Percentiles rank a stretch among this genome's conserved stretches.
Conservation (phyloP, 2,113 vertebrate species). For the Cricetomys ansorgei region DNA sequence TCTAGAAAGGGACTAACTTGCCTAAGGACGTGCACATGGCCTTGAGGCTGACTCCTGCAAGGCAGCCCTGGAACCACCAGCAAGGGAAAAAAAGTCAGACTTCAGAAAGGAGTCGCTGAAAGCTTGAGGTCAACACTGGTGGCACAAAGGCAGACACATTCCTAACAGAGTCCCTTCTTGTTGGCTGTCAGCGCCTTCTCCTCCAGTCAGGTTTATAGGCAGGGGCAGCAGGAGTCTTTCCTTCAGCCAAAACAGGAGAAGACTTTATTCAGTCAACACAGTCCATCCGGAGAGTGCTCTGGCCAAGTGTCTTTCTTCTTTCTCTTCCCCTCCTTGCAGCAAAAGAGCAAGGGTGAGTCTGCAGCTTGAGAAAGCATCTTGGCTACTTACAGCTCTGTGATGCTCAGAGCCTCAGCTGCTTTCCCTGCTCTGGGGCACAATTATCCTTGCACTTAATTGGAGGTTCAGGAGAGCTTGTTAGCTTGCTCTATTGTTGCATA, state of each 20-base stretch:
- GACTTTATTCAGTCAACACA: not conserved
- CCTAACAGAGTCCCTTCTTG: not conserved
- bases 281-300: constrained; percentile 1
- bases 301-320: not conserved
- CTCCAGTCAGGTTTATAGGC: not conserved
- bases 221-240: not conserved
- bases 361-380: constrained; percentile 32
- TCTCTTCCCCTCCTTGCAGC: not conserved
- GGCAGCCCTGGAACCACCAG: not conserved
- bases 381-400: constrained; percentile 50
- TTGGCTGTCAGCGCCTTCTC: not conserved
- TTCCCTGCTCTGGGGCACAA: constrained; percentile 45
- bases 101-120: not conserved
- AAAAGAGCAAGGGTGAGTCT: constrained; percentile 52
- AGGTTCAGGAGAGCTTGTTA: constrained; percentile 65
- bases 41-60: not conserved
- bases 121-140: not conserved
- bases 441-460: constrained; percentile 61
- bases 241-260: constrained; percentile 22
- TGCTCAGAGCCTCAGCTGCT: constrained; percentile 37
- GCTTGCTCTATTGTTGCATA: constrained; percentile 63
- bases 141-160: constrained; percentile 36
- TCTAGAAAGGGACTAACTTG: not conserved
- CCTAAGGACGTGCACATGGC: not conserved
- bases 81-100: not conserved